These are phyloP conservation scores for Stegophylla sp. DNA, from an alignment of 2,888 invertebrate species.

Conservation along the genomic window DNA sequence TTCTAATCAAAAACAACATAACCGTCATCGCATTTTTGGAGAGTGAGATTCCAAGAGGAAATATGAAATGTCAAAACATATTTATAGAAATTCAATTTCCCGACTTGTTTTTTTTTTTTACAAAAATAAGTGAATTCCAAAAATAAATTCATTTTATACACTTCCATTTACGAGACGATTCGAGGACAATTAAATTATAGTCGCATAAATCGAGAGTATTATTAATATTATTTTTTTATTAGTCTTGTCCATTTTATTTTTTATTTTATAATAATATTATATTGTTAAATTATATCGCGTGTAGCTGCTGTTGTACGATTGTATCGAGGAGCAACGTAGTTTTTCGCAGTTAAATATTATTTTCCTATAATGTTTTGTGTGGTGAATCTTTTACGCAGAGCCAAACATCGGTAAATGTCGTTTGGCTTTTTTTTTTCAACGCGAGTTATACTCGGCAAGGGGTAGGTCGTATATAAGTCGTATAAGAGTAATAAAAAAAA, in stretches of 20 bases:
- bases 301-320: no score
- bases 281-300: no score
- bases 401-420: not conserved
- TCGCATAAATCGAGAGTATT: no score
- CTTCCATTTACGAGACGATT: no score
- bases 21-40: not conserved
- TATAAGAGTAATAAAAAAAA: conserved; percentile 22
- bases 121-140: no score
- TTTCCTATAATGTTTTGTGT: not conserved
- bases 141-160: no score
- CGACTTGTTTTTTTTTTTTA: not conserved
- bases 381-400: conserved; percentile 9
- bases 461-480: not conserved
- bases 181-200: no score
- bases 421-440: not conserved
- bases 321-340: no score
- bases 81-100: conserved; percentile 5
- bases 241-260: no score
- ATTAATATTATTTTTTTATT: no score
- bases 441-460: not conserved
- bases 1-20: not conserved
- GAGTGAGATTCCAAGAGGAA: not conserved
- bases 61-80: not conserved
- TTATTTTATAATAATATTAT: no score
- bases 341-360: not conserved